phyloP scores from a whole-genome alignment of 1,140 invertebrate genomes.

The Leptinotarsa defecta region DNA sequence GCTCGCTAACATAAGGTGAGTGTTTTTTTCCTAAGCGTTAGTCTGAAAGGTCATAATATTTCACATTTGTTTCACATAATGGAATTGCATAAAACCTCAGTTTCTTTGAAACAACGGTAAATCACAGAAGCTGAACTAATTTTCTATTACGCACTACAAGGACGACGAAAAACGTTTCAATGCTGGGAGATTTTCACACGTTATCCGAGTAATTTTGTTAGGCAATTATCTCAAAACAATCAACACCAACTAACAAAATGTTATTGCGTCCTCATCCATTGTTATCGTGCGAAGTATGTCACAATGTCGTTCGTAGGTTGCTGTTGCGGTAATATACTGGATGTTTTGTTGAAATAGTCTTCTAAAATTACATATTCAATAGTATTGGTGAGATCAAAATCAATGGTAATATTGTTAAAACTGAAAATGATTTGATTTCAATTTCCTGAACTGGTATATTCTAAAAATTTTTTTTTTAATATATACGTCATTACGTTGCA shows the following conservation, averaged over 20 bases:
- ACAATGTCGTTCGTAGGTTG: not conserved
- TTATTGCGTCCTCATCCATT: not conserved
- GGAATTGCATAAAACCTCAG: too few relatives aligned
- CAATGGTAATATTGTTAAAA: too few relatives aligned
- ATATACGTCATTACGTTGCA: too few relatives aligned
- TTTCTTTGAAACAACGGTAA: not conserved
- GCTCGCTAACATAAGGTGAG: too few relatives aligned
- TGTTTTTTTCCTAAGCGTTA: too few relatives aligned
- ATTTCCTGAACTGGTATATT: too few relatives aligned
- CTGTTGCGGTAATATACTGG: not conserved
- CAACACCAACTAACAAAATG: not conserved
- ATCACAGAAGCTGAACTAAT: not conserved
- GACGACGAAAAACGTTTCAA: not conserved
- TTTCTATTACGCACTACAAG: not conserved
- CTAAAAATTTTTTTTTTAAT: too few relatives aligned
- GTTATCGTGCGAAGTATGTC: not conserved
- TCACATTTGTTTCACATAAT: too few relatives aligned
- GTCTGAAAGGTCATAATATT: too few relatives aligned
- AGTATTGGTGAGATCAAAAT: too few relatives aligned
- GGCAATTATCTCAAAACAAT: not conserved
- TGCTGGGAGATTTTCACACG: slow-evolving; percentile 4
- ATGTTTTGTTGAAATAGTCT: not conserved
- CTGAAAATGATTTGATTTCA: too few relatives aligned
- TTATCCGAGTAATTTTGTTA: not conserved
- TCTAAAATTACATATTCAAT: too few relatives aligned